Evolutionary conservation across 2,113 vertebrate species (phyloP), one percentile per base, ranked within the genome.

Genomic region (Cyprinodon brontotheroides): DNA sequence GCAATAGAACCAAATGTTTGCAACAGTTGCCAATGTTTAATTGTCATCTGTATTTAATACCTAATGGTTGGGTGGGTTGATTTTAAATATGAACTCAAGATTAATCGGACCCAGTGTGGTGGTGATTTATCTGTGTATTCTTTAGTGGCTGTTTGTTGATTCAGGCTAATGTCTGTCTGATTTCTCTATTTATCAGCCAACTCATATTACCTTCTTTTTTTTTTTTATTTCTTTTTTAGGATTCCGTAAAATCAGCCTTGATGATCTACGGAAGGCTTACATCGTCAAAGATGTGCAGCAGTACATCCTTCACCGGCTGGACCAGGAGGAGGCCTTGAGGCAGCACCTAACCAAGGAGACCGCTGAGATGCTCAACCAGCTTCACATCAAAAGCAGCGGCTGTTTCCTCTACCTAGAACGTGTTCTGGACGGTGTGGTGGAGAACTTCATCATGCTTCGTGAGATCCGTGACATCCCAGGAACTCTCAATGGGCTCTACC

Each of bases 331-430:
- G 92, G 97, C 97, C 2, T 93, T 99, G 77, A 94, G 98, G 69
- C 98, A 98, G 40, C 98, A 99, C 77, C 95, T 99, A 66, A 99
- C 98, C 39, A 99, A 99, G 90, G 98, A 99, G 91, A 99, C 97
- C 0, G 97, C 97, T 0, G 97, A 99, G 93, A 99, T 98, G 96
- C 92, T 99, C 57, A 99, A 99, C 88, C 98, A 99, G 74, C 96
- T 99, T 74, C 98, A 99, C 91, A 99, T 99, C 86, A 99, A 99
- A 88, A 99, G 98, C 94, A 98, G 98, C 0, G 98, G 98, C 15
- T 99, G 98, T 86, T 99, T 99, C 92, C 93, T 99, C 59, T 99
- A 99, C 68, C 94, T 99, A 79, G 98, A 99, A 72, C 96, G 97
- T 0, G 98, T 99, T 80, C 93, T 99, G 38, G 98, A 99, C 57